phyloP scores from a whole-genome alignment of 2,797 vertebrate species.

The Phyllotis vaccarum region DNA sequence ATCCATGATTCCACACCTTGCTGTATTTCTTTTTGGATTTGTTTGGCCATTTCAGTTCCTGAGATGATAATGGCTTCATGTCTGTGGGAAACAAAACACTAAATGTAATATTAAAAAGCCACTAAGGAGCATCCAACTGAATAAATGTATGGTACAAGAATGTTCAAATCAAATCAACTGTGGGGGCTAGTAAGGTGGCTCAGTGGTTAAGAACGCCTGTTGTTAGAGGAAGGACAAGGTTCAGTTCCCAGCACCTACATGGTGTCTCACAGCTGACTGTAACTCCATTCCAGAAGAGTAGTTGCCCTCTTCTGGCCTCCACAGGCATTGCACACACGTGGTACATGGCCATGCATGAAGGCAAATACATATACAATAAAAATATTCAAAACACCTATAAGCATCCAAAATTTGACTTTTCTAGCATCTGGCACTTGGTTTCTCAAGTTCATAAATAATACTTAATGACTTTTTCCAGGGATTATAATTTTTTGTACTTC shows the following conservation, averaged over 20 bases:
- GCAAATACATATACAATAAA: background rate
- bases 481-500: constrained; percentile 18
- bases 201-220: background rate
- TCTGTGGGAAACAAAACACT: constrained; percentile 77
- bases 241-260: background rate
- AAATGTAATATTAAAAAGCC: background rate
- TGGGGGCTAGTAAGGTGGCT: background rate
- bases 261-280: background rate
- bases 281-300: background rate
- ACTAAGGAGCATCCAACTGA: background rate
- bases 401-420: background rate
- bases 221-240: background rate
- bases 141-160: background rate
- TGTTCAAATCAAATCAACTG: background rate
- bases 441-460: constrained; percentile 32
- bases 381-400: background rate
- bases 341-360: background rate
- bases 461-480: background rate
- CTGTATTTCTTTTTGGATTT: constrained; percentile 93
- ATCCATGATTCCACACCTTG: constrained; percentile 92
- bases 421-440: background rate
- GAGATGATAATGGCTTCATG: constrained; percentile 93
- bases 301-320: background rate
- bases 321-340: too few species aligned
- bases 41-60: constrained; percentile 93